phyloP scores from a whole-genome alignment of 2,797 vertebrate species.

The Myiothlypis coronata region DNA sequence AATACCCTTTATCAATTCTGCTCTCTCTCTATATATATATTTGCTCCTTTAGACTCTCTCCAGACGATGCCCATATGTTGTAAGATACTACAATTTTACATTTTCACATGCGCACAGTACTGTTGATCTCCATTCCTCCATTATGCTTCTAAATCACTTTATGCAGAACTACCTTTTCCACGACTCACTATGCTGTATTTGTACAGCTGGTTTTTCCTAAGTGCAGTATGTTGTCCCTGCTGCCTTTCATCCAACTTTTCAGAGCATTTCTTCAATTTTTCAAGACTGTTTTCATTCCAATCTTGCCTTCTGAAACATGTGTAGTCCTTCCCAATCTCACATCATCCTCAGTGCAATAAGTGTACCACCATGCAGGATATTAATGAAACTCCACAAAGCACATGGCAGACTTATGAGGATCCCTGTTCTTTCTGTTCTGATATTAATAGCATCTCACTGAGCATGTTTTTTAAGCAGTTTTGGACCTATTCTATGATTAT shows the following conservation, averaged over 20 bases:
- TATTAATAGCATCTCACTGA: neutral
- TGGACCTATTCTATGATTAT: neutral
- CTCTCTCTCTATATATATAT: neutral
- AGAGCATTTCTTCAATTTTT: neutral
- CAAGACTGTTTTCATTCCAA: neutral
- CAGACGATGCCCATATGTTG: neutral
- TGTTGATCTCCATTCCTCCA: neutral
- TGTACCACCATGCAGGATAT: neutral
- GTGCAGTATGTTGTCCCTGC: neutral
- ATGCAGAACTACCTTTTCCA: neutral
- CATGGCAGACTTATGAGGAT: neutral
- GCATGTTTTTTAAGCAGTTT: neutral
- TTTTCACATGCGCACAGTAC: neutral
- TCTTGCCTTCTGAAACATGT: neutral
- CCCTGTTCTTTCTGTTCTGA: neutral
- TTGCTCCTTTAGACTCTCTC: neutral
- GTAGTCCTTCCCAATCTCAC: neutral
- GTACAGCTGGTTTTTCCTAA: neutral
- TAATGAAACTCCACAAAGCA: neutral
- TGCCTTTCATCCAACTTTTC: neutral
- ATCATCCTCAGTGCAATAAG: neutral
- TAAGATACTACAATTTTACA: neutral
- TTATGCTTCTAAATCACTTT: neutral
- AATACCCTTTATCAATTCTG: neutral
- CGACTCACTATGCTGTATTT: neutral